Evolutionary conservation across 2,888 invertebrate species (phyloP).

Genomic region (Invenusta paracnida): DNA sequence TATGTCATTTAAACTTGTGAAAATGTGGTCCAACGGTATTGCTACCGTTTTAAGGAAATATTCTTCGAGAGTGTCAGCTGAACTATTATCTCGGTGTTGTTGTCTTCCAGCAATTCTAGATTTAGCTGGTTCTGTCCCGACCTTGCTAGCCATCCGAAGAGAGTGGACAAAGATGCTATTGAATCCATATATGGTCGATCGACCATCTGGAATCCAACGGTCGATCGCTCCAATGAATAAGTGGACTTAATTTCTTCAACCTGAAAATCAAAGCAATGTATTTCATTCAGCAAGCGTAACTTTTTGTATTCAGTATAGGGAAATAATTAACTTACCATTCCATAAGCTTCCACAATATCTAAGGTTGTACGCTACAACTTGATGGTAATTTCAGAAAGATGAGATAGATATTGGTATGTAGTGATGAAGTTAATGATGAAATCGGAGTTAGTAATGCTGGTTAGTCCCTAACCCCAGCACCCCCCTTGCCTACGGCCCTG

Average conservation of each 20-base stretch:
- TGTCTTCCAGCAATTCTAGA: conserved; percentile 13
- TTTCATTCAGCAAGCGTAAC: conserved; percentile 15
- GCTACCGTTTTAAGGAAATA: conserved; percentile 17
- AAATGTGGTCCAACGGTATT: conserved; percentile 16
- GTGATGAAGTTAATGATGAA: conserved; percentile 33
- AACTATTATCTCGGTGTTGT: conserved; percentile 2
- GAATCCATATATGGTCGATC: too few species aligned
- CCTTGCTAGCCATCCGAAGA: conserved; percentile 25
- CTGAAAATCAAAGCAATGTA: conserved; percentile 23
- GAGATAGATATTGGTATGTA: conserved; percentile 37
- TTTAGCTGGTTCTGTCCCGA: conserved; percentile 23
- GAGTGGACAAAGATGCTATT: conserved; percentile 17
- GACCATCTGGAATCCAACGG: too few species aligned
- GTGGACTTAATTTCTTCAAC: conserved; percentile 17
- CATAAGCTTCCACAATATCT: conserved; percentile 33
- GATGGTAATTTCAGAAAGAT: conserved; percentile 32
- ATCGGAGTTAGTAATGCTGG: conserved; percentile 30
- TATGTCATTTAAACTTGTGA: conserved; percentile 15
- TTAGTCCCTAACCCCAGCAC: neutral
- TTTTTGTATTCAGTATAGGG: conserved; percentile 20
- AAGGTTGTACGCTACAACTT: conserved; percentile 34
- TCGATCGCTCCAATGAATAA: conserved; percentile 16
- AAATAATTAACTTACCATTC: conserved; percentile 33
- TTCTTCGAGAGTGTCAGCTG: conserved; percentile 4
- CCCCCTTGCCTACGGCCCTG: conserved; percentile 1